A percentile compares a stretch with the other conserved stretches of the same genome.
Conservation (phyloP, 2,797 vertebrate species). For the Lithobates pipiens region DNA sequence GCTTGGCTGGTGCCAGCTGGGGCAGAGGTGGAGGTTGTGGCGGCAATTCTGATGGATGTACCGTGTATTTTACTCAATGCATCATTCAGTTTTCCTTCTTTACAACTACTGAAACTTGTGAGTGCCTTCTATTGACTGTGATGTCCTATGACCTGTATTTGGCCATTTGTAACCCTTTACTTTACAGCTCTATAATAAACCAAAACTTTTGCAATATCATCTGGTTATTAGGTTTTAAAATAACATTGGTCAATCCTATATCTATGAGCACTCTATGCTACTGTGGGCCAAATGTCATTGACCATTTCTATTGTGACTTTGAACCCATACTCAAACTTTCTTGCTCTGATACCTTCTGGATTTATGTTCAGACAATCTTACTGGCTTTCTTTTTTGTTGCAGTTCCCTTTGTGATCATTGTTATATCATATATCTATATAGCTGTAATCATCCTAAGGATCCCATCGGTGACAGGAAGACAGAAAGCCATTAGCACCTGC, state of each 20-base stretch:
- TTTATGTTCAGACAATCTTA: constrained; percentile 59
- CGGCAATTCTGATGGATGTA: background rate
- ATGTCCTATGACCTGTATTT: constrained; percentile 70
- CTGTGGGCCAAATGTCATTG: constrained; percentile 66
- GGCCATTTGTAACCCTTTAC: constrained; percentile 67
- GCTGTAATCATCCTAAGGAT: constrained; percentile 38
- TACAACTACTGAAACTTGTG: constrained; percentile 63
- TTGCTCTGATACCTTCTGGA: constrained; percentile 66
- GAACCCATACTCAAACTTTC: constrained; percentile 66
- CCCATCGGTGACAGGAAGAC: constrained; percentile 54
- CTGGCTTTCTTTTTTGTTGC: constrained; percentile 69
- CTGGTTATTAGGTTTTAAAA: constrained; percentile 64
- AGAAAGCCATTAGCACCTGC: constrained; percentile 71
- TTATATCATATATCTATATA: constrained; percentile 68
- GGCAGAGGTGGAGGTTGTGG: too few species aligned
- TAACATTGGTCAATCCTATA: constrained; percentile 60
- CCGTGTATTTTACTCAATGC: too few species aligned
- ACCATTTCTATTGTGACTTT: constrained; percentile 71
- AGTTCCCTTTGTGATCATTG: constrained; percentile 65
- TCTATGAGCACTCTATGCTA: constrained; percentile 65
- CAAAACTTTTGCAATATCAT: constrained; percentile 54
- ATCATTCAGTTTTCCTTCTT: constrained; percentile 67
- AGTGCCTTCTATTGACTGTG: constrained; percentile 67
- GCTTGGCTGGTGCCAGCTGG: too few species aligned
- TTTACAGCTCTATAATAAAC: constrained; percentile 65